A percentile compares a stretch with the other conserved stretches of the same genome.
These are phyloP conservation scores for Poeciliopsis turneri DNA, from an alignment of 2,797 vertebrate species.

Conservation along the genomic window DNA sequence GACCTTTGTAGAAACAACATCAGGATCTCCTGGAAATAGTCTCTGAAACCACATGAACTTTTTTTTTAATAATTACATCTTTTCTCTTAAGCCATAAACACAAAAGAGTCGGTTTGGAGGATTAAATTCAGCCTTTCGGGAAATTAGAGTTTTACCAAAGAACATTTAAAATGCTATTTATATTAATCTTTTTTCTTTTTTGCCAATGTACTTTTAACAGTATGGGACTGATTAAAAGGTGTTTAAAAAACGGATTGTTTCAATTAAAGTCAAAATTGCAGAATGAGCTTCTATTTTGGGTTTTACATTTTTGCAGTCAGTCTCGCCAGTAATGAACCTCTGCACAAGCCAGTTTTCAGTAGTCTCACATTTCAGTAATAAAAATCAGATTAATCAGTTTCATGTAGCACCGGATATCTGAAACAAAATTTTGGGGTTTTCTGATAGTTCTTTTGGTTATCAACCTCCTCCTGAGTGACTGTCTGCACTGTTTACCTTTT, in stretches of 20 bases:
- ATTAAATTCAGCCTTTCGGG: background rate
- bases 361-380: too few species aligned
- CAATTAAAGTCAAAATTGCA: background rate
- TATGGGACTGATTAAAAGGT: background rate
- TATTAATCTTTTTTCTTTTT: background rate
- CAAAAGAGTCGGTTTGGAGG: background rate
- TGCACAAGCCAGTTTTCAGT: too few species aligned
- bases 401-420: too few species aligned
- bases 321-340: background rate
- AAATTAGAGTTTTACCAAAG: background rate
- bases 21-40: too few species aligned
- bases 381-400: too few species aligned
- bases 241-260: background rate
- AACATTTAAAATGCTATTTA: background rate
- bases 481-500: conserved; percentile 71
- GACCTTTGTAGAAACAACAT: too few species aligned
- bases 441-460: background rate
- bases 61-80: background rate
- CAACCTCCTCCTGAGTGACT: background rate
- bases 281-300: background rate
- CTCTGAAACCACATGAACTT: background rate
- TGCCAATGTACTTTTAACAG: background rate
- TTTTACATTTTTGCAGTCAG: background rate
- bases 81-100: background rate
- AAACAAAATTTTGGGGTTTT: background rate